Base-by-base conservation (phyloP, 2,113 vertebrate species). In the Chaenocephalus aceratus region DNA sequence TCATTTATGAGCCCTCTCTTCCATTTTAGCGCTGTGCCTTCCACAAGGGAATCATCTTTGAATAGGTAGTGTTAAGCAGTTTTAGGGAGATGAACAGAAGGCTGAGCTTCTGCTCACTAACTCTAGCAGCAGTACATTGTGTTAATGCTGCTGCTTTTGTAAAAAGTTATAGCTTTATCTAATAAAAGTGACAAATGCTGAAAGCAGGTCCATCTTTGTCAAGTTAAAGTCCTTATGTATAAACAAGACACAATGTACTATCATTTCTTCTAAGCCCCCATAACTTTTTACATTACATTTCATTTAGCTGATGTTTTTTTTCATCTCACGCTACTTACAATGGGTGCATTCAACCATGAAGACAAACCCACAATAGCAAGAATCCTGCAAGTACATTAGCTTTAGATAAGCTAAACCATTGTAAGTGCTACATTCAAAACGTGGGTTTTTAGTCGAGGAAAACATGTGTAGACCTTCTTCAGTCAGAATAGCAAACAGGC, bases 1-100 rank as follows among this genome's bases (percentile, higher is more conserved):
- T 78, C 79, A 85, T 83, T 85, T 58, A 63, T 11, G 56, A 79
- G 72, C 10, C 21, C n/a, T 62, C 70, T 77, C 69, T 59, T 74
- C 21, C 51, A 44, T 34, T 65, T 58, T 58, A 60, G 46, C 2
- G 49, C 26, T 30, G n/a, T 36, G 10, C 49, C 36, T 60, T 78
- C 48, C 74, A 74, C 81, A 26, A 30, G 79, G 72, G 76, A 87
- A 26, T 18, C 11, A 30, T 78, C 73, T 60, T 61, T 75, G 49
- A 77, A 61, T 58, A 48, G 79, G 57, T 72, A 57, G 57, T 58
- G 60, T 71, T 58, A 41, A 66, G 67, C 54, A 77, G 59, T 67
- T 80, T 87, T 49, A 70, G 16, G 10, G 36, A 71, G 75, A 74
- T 73, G 74, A 84, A 82, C 61, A 76, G 45, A 64, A 63, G 12